These are phyloP conservation scores for Macropis europaea DNA, from an alignment of 2,888 invertebrate species.

Conservation along the genomic window DNA sequence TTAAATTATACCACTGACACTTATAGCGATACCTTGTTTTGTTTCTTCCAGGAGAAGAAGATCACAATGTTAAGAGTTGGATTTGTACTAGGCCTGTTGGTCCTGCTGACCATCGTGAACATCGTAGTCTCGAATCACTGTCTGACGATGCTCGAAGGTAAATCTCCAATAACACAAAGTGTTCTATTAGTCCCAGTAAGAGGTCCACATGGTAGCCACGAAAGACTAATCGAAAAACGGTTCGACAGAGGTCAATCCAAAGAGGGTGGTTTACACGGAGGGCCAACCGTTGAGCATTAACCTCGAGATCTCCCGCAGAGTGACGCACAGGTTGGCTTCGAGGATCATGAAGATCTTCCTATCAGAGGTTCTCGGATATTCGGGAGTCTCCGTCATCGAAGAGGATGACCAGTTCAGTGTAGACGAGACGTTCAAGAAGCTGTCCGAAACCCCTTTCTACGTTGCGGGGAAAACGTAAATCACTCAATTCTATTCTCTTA, in stretches of 20 bases:
- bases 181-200: neutral
- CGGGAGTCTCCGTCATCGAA: slow-evolving; percentile 77
- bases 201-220: neutral
- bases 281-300: slow-evolving; percentile 78
- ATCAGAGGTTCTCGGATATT: slow-evolving; percentile 81
- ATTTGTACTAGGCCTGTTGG: slow-evolving; percentile 60
- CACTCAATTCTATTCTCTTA: neutral
- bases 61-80: slow-evolving; percentile 66
- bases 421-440: slow-evolving; percentile 73
- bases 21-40: neutral
- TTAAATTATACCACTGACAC: too few relatives aligned
- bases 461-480: slow-evolving; percentile 67
- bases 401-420: slow-evolving; percentile 80
- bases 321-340: slow-evolving; percentile 82
- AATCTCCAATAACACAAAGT: slow-evolving; percentile 8
- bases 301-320: slow-evolving; percentile 82
- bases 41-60: slow-evolving; percentile 57
- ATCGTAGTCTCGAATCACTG: slow-evolving; percentile 67
- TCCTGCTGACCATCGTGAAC: slow-evolving; percentile 55
- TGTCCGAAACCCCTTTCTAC: slow-evolving; percentile 65
- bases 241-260: slow-evolving; percentile 80
- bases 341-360: slow-evolving; percentile 83
- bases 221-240: neutral
- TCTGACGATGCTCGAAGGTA: slow-evolving; percentile 71
- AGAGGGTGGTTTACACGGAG: slow-evolving; percentile 78